Evolutionary conservation across 53 echinoderm and acorn worm genomes (phyloP), one percentile per base, ranked within the genome.

Genomic region (Zoroaster sp.): DNA sequence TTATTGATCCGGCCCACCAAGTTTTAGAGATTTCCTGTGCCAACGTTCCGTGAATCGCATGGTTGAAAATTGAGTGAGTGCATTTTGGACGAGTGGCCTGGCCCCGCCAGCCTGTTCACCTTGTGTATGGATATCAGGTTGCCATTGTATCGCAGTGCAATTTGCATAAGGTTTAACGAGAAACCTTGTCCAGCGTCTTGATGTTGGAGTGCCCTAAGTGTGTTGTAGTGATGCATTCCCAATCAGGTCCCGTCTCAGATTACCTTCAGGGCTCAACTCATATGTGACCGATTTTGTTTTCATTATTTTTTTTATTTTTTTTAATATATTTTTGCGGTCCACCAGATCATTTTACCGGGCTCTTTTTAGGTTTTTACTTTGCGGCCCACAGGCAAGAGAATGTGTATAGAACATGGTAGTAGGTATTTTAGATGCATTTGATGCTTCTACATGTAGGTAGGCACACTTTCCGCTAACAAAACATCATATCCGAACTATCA

Each of bases 101-200:
- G 54, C 77, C 77, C n/a, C 15, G 30, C 30, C 51, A 31, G 39
- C 37, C 31, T 35, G 7, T 32, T 34, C 54, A 49, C 77, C 18
- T 18, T 17, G 18, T 77, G 77, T 40, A 51, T 40, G 30, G 82
- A 67, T 67, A 82, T 82, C 82, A 42, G 44, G 82, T 82, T 68
- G 42, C 82, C 82, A 82, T 82, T 82, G 82, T 82, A 82, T 82
- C 82, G 45, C 30, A 55, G 68, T n/a, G 15, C 67, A 28, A 82
- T 82, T 82, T 82, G 82, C 82, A 82, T 82, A 66, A 66, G 69
- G 66, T 82, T 66, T 82, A 40, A 82, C 37, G 78, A 82, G 82
- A 53, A 82, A 43, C 35, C 66, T 42, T 28, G 68, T 34, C 66
- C 3, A 31, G 40, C 41, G 66, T 66, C 66, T 15, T 9, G 25